Evolutionary conservation across 2,113 vertebrate genomes (phyloP), one percentile per base, ranked within the genome.

Genomic region (Syngnathus typhle): DNA sequence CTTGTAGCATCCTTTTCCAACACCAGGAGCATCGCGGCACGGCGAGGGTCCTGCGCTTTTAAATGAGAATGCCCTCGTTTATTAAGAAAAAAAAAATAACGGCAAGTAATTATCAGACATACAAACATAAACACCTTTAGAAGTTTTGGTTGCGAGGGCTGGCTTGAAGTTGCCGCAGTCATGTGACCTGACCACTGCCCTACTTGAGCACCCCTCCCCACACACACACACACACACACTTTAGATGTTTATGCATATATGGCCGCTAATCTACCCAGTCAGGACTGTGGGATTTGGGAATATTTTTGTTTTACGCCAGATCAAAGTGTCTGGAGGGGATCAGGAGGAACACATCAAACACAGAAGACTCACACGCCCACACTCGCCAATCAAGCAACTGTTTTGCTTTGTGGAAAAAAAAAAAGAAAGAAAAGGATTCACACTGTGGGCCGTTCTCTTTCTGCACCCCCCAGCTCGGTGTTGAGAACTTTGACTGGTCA

Each of bases 271-370:
- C 88, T 87, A 58, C 82, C 83, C 80, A 81, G 72, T 71, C 77
- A 89, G 84, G 85, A 89, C 88, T 87, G 64, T 87, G 88, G 88
- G 88, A 89, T 89, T 89, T 89, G 88, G 84, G 88, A 87, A 88
- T 88, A 89, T 89, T 89, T 62, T 89, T 89, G 85, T 87, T 88
- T 85, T 74, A 88, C 73, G n/a, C 63, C 65, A 87, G 85, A 89
- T 89, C 86, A 89, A 89, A 89, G 86, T 84, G 77, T 52, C 71
- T 37, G 52, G 65, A 75, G 70, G 60, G 71, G 81, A 85, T 86
- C 79, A 82, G 78, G 78, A 81, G 71, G 72, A 87, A 83, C 82
- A 89, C 85, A 89, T 87, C 86, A 89, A 89, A 89, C 79, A 82
- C 76, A 70, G 67, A 79, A 81, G 77, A 85, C 75, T 78, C 82